Base-by-base conservation (phyloP, 2,113 vertebrate genomes). In the Petrocephalus microphthalmus region DNA sequence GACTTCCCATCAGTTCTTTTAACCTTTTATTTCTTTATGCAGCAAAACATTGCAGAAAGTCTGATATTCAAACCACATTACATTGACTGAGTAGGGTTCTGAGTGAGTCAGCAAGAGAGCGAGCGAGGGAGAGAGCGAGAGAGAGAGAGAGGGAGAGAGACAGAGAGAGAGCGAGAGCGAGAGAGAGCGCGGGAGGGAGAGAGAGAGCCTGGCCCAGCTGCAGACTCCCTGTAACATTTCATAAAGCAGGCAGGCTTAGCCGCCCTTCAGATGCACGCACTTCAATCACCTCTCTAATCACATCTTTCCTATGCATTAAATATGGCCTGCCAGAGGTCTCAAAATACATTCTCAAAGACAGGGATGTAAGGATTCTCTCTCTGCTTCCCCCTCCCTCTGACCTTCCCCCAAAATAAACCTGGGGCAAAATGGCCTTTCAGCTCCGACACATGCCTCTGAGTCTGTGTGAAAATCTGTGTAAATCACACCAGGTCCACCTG, bases 261-360 rank as follows among this genome's bases (percentile, higher is more conserved):
- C 22, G 45, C 82, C 22, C 45, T 84, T 84, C 82, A 84, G 47
- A 45, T 22, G 37, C 81, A 22, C 19, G 8, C 19, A 83, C 81
- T 83, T 83, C 81, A 83, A 83, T 84, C 45, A 84, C 47, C 45
- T 17, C 49, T 51, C 49, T 84, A 84, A 84, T 52, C 71, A 42
- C 33, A 29, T 51, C 45, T 25, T 84, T 84, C 82, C 22, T 51
- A 8, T 84, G 17, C 45, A 25, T 51, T 84, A 84, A 52, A 49
- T 25, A 51, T 51, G 49, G 45, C 67, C 22, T 74, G 67, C 10
- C 67, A 74, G 10, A 74, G n/a, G n/a, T 29, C 10, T 74, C 64
- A 29, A 74, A 29, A 74, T 29, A 74, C n/a, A 74, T 7, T 5
- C 13, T 42, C n/a, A 19, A 19, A 54, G 53, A 54, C 71, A 37